phyloP scores from a whole-genome alignment of 2,797 vertebrate genomes.

The Rhynchonycteris naso region DNA sequence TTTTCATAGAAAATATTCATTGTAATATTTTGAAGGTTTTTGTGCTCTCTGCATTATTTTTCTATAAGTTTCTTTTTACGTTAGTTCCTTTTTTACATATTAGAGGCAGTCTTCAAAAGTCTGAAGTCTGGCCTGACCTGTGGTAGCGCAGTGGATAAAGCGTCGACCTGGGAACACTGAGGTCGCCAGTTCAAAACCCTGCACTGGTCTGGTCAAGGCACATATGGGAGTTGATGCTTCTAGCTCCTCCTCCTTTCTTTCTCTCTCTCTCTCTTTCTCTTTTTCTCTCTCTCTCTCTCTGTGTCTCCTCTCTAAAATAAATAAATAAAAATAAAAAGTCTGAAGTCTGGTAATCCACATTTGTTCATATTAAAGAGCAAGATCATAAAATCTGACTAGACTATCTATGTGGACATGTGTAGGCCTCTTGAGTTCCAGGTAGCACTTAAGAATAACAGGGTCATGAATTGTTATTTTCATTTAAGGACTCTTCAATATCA shows the following conservation, averaged over 20 bases:
- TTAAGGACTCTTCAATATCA: not conserved
- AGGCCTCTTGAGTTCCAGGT: not conserved
- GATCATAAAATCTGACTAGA: not conserved
- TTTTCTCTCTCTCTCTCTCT: too few relatives aligned
- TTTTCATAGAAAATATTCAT: not conserved
- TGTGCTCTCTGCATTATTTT: not conserved
- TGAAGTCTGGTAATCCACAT: too few relatives aligned
- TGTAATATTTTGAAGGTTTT: not conserved
- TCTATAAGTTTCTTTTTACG: not conserved
- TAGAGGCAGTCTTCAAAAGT: not conserved
- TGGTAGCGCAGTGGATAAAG: too few relatives aligned
- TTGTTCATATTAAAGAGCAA: not conserved
- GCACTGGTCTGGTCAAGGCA: too few relatives aligned
- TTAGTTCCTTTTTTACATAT: not conserved
- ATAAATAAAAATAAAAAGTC: too few relatives aligned
- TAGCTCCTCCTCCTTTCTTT: too few relatives aligned
- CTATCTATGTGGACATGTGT: not conserved
- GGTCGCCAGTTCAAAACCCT: too few relatives aligned
- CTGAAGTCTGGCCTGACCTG: not conserved
- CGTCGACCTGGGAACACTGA: too few relatives aligned
- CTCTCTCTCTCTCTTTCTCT: too few relatives aligned
- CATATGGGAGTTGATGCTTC: too few relatives aligned
- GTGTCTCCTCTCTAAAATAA: too few relatives aligned
- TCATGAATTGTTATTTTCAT: not conserved
- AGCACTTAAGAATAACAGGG: too few relatives aligned